Conservation (phyloP, 2,797 vertebrate species). For the Telmatherina bonti region DNA sequence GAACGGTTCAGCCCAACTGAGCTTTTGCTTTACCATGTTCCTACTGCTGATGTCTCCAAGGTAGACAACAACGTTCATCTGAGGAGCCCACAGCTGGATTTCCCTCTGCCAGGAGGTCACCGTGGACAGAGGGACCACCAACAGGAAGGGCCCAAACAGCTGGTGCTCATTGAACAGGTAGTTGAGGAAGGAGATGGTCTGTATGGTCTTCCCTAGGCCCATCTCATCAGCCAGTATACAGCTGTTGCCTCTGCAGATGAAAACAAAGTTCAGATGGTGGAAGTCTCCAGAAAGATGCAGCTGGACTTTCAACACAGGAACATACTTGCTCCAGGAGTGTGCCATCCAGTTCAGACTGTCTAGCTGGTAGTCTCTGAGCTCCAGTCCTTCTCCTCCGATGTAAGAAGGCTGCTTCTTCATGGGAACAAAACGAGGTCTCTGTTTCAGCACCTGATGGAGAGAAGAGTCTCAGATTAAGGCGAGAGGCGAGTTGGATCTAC, state of each 20-base stretch:
- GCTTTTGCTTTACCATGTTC: constrained; percentile 89
- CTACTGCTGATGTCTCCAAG: constrained; percentile 97
- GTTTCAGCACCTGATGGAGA: constrained; percentile 89
- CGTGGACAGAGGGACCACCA: constrained; percentile 96
- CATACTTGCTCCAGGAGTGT: constrained; percentile 99
- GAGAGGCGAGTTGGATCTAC: too few species aligned
- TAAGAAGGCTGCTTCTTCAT: constrained; percentile 95
- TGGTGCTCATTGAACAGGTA: constrained; percentile 95
- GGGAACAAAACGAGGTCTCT: constrained; percentile 94
- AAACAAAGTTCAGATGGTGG: neutral
- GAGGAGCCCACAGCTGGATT: constrained; percentile 94
- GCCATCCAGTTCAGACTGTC: constrained; percentile 98
- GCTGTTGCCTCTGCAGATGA: constrained; percentile 88
- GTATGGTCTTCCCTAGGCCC: constrained; percentile 98
- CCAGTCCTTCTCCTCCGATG: constrained; percentile 91
- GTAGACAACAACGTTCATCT: constrained; percentile 97
- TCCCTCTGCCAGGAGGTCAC: constrained; percentile 98
- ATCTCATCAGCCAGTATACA: constrained; percentile 99
- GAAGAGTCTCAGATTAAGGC: too few species aligned
- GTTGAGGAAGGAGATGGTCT: constrained; percentile 96
- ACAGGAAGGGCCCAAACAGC: constrained; percentile 92
- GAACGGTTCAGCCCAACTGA: neutral
- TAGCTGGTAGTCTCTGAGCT: constrained; percentile 96
- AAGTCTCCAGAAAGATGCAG: neutral
- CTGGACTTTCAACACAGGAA: too few species aligned